Percentiles rank a stretch among this genome's conserved stretches.
Evolutionary conservation across 2,888 invertebrate genomes (phyloP).

Genomic region (Phania funesta): DNA sequence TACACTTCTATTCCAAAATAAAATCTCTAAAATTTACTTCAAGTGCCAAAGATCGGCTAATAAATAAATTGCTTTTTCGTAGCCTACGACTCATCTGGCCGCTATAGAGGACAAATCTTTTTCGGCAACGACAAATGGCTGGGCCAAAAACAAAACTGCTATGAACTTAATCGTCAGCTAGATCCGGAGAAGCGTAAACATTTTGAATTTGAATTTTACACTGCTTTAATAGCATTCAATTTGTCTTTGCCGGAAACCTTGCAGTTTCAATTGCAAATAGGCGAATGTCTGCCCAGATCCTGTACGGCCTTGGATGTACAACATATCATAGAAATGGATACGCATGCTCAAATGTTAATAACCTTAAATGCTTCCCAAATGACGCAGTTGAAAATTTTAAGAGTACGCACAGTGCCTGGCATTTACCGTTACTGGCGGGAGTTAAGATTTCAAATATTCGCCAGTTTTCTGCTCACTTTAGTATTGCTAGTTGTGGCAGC

Average conservation of each 20-base stretch:
- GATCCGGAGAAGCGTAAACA: conserved; percentile 73
- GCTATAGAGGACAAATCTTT: conserved; percentile 87
- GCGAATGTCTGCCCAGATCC: conserved; percentile 87
- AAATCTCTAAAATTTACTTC: too few species aligned
- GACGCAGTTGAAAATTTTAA: conserved; percentile 81
- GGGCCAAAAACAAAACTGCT: conserved; percentile 86
- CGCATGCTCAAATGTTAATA: conserved; percentile 75
- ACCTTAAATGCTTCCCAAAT: conserved; percentile 67
- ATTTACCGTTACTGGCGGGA: conserved; percentile 84
- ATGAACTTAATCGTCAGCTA: conserved; percentile 81
- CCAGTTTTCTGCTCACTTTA: conserved; percentile 80
- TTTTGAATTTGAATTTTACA: conserved; percentile 78
- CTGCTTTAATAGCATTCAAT: conserved; percentile 74
- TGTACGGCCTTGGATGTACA: conserved; percentile 83
- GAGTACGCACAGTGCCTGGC: conserved; percentile 86
- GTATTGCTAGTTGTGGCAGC: conserved; percentile 82
- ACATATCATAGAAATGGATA: conserved; percentile 79
- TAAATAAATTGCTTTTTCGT: not conserved
- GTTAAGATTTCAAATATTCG: conserved; percentile 85
- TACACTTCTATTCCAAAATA: too few species aligned
- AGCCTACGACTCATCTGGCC: conserved; percentile 91
- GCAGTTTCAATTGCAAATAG: conserved; percentile 85
- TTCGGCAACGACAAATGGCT: conserved; percentile 92
- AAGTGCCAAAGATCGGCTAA: too few species aligned
- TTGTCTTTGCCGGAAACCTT: conserved; percentile 72